These are phyloP conservation scores for Zosterops lateralis DNA, from an alignment of 2,113 vertebrate species.

Conservation along the genomic window DNA sequence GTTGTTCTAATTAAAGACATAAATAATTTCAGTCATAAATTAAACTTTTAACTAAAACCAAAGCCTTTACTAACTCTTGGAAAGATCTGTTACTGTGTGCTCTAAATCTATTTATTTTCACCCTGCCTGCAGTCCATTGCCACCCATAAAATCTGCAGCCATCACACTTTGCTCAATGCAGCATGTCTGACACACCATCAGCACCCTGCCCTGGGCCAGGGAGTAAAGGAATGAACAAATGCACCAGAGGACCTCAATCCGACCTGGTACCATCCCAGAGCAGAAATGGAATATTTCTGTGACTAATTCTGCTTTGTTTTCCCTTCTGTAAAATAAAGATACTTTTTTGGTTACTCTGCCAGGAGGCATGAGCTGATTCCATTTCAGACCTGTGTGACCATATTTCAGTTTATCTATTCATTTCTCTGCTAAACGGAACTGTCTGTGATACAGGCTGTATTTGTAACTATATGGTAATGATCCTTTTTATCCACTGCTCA, in stretches of 20 bases:
- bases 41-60: not conserved
- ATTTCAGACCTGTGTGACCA: not conserved
- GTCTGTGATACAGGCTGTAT: not conserved
- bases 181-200: conserved; percentile 26
- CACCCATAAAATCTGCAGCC: not conserved
- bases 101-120: not conserved
- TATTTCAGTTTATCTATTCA: not conserved
- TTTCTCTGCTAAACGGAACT: not conserved
- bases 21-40: not conserved
- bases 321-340: not conserved
- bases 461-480: not conserved
- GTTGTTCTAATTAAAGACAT: not conserved
- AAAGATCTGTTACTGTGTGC: not conserved
- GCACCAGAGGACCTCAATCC: conserved; percentile 55
- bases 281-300: conserved; percentile 40
- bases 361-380: not conserved
- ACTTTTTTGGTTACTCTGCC: not conserved
- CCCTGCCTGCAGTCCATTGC: not conserved
- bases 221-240: conserved; percentile 22
- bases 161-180: conserved; percentile 33
- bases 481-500: not conserved
- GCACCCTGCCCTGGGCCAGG: conserved; percentile 30
- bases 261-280: conserved; percentile 66
- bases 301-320: conserved; percentile 36
- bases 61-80: not conserved